phyloP scores from a whole-genome alignment of 2,888 invertebrate genomes.

The Napeogenes inachia region DNA sequence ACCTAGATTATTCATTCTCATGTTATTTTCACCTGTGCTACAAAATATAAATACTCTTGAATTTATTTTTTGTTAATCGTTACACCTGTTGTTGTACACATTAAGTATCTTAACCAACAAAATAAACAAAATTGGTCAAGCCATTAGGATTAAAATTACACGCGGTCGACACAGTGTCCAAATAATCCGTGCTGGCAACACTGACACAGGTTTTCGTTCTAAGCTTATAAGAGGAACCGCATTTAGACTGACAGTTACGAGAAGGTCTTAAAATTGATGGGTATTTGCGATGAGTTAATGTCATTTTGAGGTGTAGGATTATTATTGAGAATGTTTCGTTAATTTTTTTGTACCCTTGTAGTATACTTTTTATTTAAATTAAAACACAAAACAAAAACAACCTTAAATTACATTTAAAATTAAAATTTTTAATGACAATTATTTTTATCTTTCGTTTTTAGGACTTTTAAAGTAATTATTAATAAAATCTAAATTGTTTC shows the following conservation, averaged over 20 bases:
- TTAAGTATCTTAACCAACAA: neutral
- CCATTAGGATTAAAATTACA: conserved; percentile 24
- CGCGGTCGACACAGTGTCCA: conserved; percentile 25
- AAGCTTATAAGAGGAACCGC: conserved; percentile 31
- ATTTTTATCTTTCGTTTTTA: no score
- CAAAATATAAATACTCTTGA: neutral
- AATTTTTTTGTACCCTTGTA: neutral
- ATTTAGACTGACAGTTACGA: conserved; percentile 22
- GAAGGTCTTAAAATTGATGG: conserved; percentile 18
- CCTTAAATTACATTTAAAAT: no score
- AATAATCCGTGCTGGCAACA: conserved; percentile 24
- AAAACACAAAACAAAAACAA: no score
- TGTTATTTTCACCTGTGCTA: neutral
- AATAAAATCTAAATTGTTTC: conserved; percentile 7
- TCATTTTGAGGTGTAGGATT: neutral
- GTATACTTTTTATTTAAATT: neutral
- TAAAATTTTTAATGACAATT: no score
- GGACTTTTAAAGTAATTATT: neutral
- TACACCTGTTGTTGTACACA: neutral
- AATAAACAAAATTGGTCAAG: conserved; percentile 17
- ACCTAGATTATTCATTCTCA: no score
- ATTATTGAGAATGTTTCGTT: neutral
- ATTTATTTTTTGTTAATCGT: neutral
- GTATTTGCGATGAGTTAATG: neutral
- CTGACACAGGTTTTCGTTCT: conserved; percentile 32